Evolutionary conservation across 2,797 vertebrate species (phyloP).

Genomic region (Notolepis coatsorum): DNA sequence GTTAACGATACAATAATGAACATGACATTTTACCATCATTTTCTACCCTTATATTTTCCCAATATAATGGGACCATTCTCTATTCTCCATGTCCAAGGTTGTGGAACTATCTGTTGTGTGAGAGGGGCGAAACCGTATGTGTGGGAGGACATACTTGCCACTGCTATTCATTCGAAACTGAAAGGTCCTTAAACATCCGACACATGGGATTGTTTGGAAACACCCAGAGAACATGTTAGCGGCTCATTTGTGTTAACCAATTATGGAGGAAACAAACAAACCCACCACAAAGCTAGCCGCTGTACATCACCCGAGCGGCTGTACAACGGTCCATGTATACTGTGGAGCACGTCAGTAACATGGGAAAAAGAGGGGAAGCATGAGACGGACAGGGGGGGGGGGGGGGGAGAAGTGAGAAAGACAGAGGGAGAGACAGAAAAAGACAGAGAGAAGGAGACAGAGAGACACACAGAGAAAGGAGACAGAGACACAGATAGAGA

Average conservation of each 20-base stretch:
- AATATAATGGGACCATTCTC: too few relatives aligned
- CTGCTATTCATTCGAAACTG: slow-evolving; percentile 31
- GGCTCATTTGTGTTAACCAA: slow-evolving; percentile 76
- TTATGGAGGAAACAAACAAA: slow-evolving; percentile 59
- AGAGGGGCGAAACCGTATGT: too few relatives aligned
- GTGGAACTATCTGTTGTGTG: too few relatives aligned
- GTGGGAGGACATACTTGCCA: slow-evolving; percentile 42
- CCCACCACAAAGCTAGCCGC: slow-evolving; percentile 30
- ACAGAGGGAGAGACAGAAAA: background rate
- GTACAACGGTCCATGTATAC: slow-evolving; percentile 27
- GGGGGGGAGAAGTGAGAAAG: background rate
- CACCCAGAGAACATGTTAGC: slow-evolving; percentile 59
- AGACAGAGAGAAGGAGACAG: background rate
- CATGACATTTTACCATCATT: too few relatives aligned
- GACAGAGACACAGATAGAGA: too few relatives aligned
- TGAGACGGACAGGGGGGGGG: slow-evolving; percentile 6
- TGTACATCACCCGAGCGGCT: slow-evolving; percentile 46
- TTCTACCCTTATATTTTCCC: too few relatives aligned
- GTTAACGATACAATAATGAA: too few relatives aligned
- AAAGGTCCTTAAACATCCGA: slow-evolving; percentile 68
- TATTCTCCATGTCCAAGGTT: too few relatives aligned
- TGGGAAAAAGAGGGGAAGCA: background rate
- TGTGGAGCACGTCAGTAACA: slow-evolving; percentile 4
- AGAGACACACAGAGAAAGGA: too few relatives aligned
- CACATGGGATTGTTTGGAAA: too few relatives aligned